Conservation (phyloP, 2,797 vertebrate species). For the Danio aesculapii region DNA sequence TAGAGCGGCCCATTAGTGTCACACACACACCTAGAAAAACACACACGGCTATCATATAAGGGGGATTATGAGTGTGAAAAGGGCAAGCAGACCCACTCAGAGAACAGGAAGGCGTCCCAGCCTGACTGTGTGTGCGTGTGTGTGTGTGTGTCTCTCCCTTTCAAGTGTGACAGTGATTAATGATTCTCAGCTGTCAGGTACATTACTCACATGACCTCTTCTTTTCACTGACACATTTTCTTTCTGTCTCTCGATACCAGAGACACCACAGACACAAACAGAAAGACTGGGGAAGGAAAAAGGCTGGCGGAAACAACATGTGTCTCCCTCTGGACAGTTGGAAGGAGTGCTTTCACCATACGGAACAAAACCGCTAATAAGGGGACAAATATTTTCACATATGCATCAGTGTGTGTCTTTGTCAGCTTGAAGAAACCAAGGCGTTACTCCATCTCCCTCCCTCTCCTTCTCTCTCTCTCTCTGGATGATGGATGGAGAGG, state of each 20-base stretch:
- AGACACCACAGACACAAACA: slow-evolving; percentile 42
- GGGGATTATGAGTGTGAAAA: slow-evolving; percentile 56
- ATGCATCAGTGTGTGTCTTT: slow-evolving; percentile 45
- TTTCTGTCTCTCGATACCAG: slow-evolving; percentile 18
- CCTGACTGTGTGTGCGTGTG: slow-evolving; percentile 45
- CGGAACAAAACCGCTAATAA: slow-evolving; percentile 74
- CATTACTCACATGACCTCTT: slow-evolving; percentile 72
- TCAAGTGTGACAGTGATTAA: slow-evolving; percentile 82
- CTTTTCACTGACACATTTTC: slow-evolving; percentile 60
- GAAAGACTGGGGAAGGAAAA: slow-evolving; percentile 12
- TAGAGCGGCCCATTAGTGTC: slow-evolving; percentile 78
- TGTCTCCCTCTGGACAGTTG: slow-evolving; percentile 58
- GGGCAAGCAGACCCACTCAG: slow-evolving; percentile 51
- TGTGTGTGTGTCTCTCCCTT: slow-evolving; percentile 63
- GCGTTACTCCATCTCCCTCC: slow-evolving; percentile 70
- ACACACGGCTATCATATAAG: slow-evolving; percentile 50
- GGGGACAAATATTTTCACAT: slow-evolving; percentile 69
- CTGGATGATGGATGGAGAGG: slow-evolving; percentile 79
- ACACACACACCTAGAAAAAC: slow-evolving; percentile 63
- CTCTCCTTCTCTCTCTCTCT: slow-evolving; percentile 31
- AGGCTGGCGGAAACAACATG: slow-evolving; percentile 47
- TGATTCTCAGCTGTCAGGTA: slow-evolving; percentile 82
- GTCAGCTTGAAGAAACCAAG: slow-evolving; percentile 77
- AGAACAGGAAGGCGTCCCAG: slow-evolving; percentile 53
- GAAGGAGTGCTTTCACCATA: slow-evolving; percentile 40